Base-by-base conservation (phyloP, 2,113 vertebrate genomes). In the Neolamprologus falcicula region DNA sequence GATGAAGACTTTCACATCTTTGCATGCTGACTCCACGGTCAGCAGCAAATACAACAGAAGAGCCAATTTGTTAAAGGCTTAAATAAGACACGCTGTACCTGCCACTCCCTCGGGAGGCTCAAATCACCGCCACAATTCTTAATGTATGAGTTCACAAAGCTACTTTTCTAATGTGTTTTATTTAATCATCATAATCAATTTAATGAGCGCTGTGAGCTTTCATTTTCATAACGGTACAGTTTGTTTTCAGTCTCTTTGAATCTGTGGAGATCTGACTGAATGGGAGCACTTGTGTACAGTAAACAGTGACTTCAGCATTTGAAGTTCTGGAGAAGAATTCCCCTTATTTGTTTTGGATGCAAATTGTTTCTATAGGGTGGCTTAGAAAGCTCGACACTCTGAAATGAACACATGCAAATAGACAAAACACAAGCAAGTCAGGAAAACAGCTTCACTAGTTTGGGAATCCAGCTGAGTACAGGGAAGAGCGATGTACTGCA, bases 81-180 rank as follows among this genome's bases (percentile, higher is more conserved):
- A 76, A 76, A 28, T 76, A 28, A 1, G 40, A 50, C 14, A 28
- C 9, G 14, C 16, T 8, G 24, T 19, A 31, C 42, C 24, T 12
- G 71, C 71, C 26, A 31, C 71, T 50, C 42, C 26, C 68, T 47
- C 13, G 0, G 21, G 40, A 28, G 68, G 8, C 0, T 17, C 21
- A 17, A 2, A 26, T 31, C 71, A 31, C 2, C 0, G 4, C 16
- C 40, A 28, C 7, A 68, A 2, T 37, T 42, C 7, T 0, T 14
- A 21, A 42, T 42, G n/a, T 42, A 9, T 24, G 35, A 37, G 19
- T 9, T 4, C 37, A 71, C 16, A 50, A 47, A 78, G 26, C 42
- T 78, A 19, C 16, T 78, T 76, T 12, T 17, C 26, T 31, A 78
- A 78, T 31, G 42, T 11, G 24, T 47, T 47, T 76, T 19, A 76